Conservation (phyloP, 2,113 vertebrate species). For the Morone chrysops region DNA sequence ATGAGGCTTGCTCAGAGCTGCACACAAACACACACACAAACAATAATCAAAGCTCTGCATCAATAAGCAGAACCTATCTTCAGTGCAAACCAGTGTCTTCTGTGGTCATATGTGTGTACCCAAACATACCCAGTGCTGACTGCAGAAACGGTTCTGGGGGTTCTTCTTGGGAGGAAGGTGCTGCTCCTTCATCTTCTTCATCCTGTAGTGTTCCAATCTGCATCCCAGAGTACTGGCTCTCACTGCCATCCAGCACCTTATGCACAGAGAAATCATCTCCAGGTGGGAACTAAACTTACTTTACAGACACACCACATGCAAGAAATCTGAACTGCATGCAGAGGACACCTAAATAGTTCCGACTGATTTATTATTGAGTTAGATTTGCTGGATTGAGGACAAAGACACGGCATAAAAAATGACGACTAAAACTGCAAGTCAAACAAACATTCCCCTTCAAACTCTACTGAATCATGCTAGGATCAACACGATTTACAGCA, state of each 20-base stretch:
- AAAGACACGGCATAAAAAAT: slow-evolving; percentile 38
- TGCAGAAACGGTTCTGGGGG: slow-evolving; percentile 84
- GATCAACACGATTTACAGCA: slow-evolving; percentile 42
- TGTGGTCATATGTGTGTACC: neutral
- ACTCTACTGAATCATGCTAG: slow-evolving; percentile 60
- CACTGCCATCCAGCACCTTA: slow-evolving; percentile 93
- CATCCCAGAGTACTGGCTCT: slow-evolving; percentile 93
- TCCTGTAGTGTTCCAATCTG: slow-evolving; percentile 92
- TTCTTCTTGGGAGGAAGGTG: slow-evolving; percentile 76
- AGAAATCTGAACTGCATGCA: slow-evolving; percentile 37
- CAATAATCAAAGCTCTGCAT: neutral
- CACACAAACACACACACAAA: slow-evolving; percentile 5
- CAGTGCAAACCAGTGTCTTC: neutral
- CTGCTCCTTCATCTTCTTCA: slow-evolving; percentile 90
- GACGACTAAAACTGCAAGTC: slow-evolving; percentile 29
- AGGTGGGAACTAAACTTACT: neutral
- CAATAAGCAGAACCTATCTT: neutral
- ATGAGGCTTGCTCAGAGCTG: slow-evolving; percentile 91
- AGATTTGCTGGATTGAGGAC: slow-evolving; percentile 38
- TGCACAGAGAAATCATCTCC: slow-evolving; percentile 41
- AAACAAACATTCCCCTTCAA: slow-evolving; percentile 22
- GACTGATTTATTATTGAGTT: neutral
- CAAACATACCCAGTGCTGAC: slow-evolving; percentile 87
- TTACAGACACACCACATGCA: neutral
- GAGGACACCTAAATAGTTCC: neutral